Evolutionary conservation across 2,113 vertebrate species (phyloP).

Genomic region (Istiophorus platypterus): DNA sequence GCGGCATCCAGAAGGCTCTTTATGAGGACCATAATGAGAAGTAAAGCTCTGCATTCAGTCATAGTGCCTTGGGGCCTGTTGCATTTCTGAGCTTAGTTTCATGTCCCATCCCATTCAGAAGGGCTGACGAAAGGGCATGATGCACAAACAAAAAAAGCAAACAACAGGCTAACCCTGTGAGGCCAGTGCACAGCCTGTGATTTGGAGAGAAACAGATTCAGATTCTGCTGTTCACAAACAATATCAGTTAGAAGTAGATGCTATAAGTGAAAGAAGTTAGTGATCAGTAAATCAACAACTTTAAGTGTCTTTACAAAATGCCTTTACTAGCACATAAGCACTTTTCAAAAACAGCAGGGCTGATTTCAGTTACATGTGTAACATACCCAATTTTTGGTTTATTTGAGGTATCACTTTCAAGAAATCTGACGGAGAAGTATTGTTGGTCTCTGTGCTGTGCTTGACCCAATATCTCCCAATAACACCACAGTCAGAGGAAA

Average conservation of each 20-base stretch:
- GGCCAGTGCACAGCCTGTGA: neutral
- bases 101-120: conserved; percentile 66
- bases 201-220: conserved; percentile 14
- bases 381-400: neutral
- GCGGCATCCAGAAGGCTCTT: conserved; percentile 66
- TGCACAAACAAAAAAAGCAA: conserved; percentile 50
- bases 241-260: neutral
- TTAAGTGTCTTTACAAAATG: neutral
- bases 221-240: neutral
- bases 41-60: conserved; percentile 70
- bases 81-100: conserved; percentile 66
- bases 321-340: neutral
- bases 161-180: conserved; percentile 57
- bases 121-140: conserved; percentile 48
- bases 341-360: neutral
- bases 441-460: too few relatives aligned
- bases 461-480: too few relatives aligned
- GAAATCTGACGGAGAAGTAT: neutral
- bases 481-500: conserved; percentile 7
- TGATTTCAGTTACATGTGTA: neutral
- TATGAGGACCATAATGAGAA: conserved; percentile 72
- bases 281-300: neutral
- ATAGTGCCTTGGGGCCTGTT: conserved; percentile 58
- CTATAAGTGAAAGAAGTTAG: neutral
- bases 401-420: neutral